These are phyloP conservation scores for Hucho hucho DNA, from an alignment of 2,113 vertebrate genomes.

Conservation along the genomic window DNA sequence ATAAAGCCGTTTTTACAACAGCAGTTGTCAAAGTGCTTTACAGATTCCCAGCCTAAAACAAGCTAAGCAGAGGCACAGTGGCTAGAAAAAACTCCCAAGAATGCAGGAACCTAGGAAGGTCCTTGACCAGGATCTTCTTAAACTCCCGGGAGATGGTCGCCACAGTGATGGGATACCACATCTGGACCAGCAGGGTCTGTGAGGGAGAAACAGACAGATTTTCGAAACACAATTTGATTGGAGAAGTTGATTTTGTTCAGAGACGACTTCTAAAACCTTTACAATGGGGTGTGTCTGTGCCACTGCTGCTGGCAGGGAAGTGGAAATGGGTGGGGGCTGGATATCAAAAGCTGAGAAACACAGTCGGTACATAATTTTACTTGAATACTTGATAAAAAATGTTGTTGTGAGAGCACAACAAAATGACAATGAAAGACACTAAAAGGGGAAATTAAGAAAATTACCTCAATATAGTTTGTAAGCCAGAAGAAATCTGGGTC, in stretches of 20 bases:
- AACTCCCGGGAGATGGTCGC: conserved; percentile 76
- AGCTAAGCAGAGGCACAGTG: too few species aligned
- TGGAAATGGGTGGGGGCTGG: not conserved
- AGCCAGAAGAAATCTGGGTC: conserved; percentile 77
- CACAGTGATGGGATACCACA: conserved; percentile 80
- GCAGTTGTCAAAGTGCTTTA: too few species aligned
- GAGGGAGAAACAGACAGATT: not conserved
- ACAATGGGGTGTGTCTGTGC: not conserved
- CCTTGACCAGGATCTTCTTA: conserved; percentile 76
- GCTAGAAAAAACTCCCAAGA: too few species aligned
- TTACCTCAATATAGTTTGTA: conserved; percentile 76
- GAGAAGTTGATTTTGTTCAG: conserved; percentile 1
- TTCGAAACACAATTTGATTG: not conserved
- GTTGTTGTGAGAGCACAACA: not conserved
- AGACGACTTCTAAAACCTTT: not conserved
- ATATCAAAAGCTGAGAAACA: not conserved
- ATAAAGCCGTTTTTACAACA: too few species aligned
- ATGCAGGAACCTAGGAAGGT: conserved; percentile 41
- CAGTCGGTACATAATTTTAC: not conserved
- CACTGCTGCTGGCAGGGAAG: not conserved
- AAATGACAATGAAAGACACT: not conserved
- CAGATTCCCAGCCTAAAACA: too few species aligned
- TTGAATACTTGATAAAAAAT: too few species aligned
- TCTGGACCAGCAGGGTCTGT: conserved; percentile 77
- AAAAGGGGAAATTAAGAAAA: not conserved